Conservation (phyloP, 2,888 invertebrate genomes). For the Folsomia candida region DNA sequence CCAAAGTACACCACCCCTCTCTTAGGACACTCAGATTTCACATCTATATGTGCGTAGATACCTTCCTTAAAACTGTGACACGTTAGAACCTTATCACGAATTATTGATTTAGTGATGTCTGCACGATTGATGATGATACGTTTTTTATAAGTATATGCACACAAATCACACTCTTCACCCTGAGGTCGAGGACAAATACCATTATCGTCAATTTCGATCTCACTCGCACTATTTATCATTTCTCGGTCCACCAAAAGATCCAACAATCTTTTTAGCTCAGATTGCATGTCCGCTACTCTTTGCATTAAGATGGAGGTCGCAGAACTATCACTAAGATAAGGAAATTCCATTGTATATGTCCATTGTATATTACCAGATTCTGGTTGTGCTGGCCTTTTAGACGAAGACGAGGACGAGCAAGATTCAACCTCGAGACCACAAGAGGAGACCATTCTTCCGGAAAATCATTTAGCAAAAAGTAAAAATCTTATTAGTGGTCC, state of each 20-base stretch:
- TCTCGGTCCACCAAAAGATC: neutral
- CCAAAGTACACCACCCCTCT: neutral
- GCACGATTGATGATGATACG: neutral
- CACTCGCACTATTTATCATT: neutral
- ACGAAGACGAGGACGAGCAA: slow-evolving; percentile 33
- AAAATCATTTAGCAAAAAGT: neutral
- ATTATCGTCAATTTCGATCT: neutral
- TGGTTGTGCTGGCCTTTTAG: slow-evolving; percentile 45
- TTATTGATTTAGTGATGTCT: neutral
- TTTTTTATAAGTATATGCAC: neutral
- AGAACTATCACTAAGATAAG: neutral
- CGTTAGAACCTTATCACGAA: neutral
- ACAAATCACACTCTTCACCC: neutral
- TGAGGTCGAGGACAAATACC: neutral
- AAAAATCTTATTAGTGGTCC: no score
- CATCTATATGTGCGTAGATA: neutral
- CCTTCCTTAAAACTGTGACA: neutral
- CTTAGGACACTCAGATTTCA: neutral
- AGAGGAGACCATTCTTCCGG: neutral
- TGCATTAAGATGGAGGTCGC: neutral
- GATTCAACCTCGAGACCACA: neutral
- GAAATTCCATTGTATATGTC: neutral
- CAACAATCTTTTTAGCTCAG: neutral
- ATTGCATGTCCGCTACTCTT: neutral
- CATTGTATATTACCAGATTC: slow-evolving; percentile 44